These are phyloP conservation scores for Urocolius indicus DNA, from an alignment of 2,113 vertebrate species.

Conservation along the genomic window DNA sequence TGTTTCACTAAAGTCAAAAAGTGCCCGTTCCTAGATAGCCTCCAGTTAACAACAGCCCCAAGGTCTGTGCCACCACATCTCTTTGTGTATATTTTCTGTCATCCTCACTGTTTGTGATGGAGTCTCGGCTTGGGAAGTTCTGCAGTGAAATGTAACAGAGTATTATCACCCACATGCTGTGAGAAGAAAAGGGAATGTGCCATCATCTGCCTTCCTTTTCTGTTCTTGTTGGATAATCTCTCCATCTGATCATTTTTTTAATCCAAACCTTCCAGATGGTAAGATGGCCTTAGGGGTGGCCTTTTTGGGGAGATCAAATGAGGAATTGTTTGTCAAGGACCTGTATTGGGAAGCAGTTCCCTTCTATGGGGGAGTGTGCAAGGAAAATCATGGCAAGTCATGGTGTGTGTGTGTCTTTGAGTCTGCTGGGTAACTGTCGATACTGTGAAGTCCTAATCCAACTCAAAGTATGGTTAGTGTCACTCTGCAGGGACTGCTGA, in stretches of 20 bases:
- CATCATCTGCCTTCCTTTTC: neutral
- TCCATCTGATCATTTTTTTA: neutral
- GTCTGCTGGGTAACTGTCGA: neutral
- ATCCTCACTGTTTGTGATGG: neutral
- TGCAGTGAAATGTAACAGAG: neutral
- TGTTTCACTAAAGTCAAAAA: neutral
- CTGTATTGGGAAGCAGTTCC: neutral
- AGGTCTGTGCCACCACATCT: neutral
- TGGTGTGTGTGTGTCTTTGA: neutral
- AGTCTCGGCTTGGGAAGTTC: neutral
- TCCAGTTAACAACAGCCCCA: neutral
- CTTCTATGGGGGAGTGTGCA: neutral
- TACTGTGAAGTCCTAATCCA: neutral
- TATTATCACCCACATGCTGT: neutral
- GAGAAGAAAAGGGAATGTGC: neutral
- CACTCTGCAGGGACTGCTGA: neutral
- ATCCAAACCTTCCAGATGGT: neutral
- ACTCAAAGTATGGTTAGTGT: neutral
- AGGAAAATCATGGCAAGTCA: neutral
- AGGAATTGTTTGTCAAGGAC: neutral
- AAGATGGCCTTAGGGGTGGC: neutral
- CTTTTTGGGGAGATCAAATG: neutral
- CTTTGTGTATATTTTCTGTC: neutral
- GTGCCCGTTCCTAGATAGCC: neutral
- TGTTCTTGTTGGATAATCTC: neutral